Evolutionary conservation across 2,797 vertebrate genomes (phyloP), one percentile per base, ranked within the genome.

Genomic region (Morus bassanus): DNA sequence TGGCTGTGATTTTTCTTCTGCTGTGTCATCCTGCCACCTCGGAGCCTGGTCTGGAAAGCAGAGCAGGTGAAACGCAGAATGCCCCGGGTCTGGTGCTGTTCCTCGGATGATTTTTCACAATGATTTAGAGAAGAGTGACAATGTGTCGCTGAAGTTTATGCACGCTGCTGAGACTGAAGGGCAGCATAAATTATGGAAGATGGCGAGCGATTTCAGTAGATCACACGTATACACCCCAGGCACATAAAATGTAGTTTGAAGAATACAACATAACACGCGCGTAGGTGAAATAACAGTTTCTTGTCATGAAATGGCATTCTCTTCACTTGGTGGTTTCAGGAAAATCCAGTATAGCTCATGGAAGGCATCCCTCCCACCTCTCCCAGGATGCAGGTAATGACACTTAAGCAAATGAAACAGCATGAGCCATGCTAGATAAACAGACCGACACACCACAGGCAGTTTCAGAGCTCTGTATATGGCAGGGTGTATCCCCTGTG

Each of bases 91-190:
- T 16, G 3, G 23, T 68, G 51, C 31, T 88, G 51, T 23, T 89
- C 59, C 35, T 83, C 1, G 1, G 63, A 68, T 30, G 57, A 95
- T 93, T 85, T 96, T 94, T 94, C 91, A 93, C 90, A 68, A n/a
- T 96, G 85, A 96, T 92, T 91, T 93, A 97, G 85, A 77, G 75
- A 92, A 76, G 22, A 93, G 79, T 91, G 94, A 92, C 93, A 95
- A 84, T 0, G 4, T 35, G 73, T 72, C 53, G 14, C 65, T 73
- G 87, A 91, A 88, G 90, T 95, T 96, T 91, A 92, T 84, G 85
- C 82, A 91, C 0, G 1, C 75, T 87, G 76, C 79, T 73, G 75
- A 93, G 89, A 73, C 79, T 89, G 92, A 95, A 93, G 54, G 92
- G 84, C 61, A 91, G 51, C 87, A 93, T 92, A 96, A 95, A 96